Conservation (phyloP, 2,113 vertebrate genomes). For the Eptesicus fuscus region DNA sequence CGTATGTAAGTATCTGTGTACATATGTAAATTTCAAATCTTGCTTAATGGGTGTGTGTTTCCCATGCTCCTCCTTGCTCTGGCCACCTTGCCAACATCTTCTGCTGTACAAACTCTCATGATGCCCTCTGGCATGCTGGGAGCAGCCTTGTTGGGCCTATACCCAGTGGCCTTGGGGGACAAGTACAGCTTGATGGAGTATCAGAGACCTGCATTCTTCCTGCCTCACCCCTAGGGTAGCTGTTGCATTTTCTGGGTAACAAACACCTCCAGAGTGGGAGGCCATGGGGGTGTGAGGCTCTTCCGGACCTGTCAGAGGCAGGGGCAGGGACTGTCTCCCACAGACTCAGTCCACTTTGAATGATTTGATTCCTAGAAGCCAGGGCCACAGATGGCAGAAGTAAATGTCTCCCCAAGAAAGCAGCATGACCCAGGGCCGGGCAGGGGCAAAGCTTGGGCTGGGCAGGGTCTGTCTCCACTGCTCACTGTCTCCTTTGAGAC, state of each 20-base stretch:
- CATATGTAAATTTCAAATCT: neutral
- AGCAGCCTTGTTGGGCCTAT: neutral
- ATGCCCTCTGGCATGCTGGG: neutral
- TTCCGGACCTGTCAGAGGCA: neutral
- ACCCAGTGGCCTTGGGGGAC: neutral
- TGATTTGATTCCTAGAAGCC: neutral
- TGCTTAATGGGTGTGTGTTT: neutral
- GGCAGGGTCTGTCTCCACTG: neutral
- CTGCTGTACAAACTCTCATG: accelerated
- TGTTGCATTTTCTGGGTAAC: neutral
- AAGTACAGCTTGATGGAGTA: no score
- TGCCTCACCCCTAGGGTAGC: neutral
- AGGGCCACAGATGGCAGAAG: neutral
- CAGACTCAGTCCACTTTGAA: neutral
- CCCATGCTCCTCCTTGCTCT: neutral
- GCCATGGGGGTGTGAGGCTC: neutral
- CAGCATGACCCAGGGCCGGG: neutral
- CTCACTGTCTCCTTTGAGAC: neutral
- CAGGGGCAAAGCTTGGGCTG: no score
- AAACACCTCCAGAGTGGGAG: neutral
- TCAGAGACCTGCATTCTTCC: neutral
- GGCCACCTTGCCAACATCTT: neutral
- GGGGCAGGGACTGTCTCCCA: neutral
- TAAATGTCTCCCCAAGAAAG: neutral
- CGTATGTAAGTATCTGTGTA: neutral